phyloP scores from a whole-genome alignment of 1,140 invertebrate species.

The Chironomus striatipennis region DNA sequence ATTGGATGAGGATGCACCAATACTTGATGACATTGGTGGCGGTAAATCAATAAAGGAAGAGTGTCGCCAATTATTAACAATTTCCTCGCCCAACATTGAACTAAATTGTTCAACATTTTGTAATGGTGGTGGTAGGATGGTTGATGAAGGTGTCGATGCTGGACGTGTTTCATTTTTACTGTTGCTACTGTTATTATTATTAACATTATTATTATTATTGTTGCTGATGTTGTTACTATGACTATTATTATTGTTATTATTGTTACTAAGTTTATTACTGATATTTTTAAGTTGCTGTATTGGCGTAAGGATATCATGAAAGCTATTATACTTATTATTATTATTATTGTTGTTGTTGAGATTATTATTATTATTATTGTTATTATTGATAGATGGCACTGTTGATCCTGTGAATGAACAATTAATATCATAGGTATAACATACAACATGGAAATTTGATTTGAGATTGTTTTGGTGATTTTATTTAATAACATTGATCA shows the following conservation, averaged over 20 bases:
- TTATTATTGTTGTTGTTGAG: slow-evolving; percentile 9
- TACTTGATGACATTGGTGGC: slow-evolving; percentile 38
- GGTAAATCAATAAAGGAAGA: slow-evolving; percentile 50
- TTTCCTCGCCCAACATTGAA: slow-evolving; percentile 63
- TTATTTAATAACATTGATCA: not conserved
- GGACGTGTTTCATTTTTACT: slow-evolving; percentile 28
- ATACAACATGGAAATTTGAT: not conserved
- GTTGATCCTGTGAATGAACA: slow-evolving; percentile 4
- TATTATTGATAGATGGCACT: slow-evolving; percentile 17
- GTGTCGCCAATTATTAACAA: slow-evolving; percentile 67
- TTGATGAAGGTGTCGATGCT: slow-evolving; percentile 43
- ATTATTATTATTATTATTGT: slow-evolving; percentile 14
- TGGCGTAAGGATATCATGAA: slow-evolving; percentile 22
- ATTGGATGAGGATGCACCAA: slow-evolving; percentile 26
- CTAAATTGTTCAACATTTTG: slow-evolving; percentile 63
- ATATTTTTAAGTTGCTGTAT: slow-evolving; percentile 23
- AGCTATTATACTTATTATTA: slow-evolving; percentile 20
- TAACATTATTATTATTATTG: slow-evolving; percentile 7
- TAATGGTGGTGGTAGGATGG: slow-evolving; percentile 47
- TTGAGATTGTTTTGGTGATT: no score
- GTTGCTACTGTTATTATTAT: slow-evolving; percentile 7
- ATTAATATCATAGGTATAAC: not conserved
- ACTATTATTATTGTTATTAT: not conserved
- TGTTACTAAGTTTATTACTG: slow-evolving; percentile 5
- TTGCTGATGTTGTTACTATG: not conserved